Conservation (phyloP, 2,113 vertebrate species). For the Pavo muticus region DNA sequence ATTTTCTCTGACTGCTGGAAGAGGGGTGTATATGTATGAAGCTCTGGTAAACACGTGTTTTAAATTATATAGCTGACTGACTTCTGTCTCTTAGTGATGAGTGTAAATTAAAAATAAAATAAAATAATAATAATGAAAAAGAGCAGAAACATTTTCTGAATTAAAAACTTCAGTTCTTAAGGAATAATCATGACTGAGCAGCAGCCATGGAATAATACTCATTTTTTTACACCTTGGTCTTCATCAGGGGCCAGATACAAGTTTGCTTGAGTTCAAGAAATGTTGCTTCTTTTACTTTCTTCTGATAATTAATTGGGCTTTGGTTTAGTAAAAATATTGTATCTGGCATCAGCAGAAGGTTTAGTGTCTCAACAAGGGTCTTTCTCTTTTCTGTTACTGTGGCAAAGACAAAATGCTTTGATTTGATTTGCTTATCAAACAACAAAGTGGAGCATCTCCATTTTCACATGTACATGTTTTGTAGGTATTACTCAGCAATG, state of each 20-base stretch:
- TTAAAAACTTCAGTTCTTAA: neutral
- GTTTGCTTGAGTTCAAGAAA: neutral
- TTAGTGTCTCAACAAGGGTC: neutral
- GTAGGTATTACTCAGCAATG: rapidly evolving
- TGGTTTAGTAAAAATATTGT: neutral
- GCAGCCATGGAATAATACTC: neutral
- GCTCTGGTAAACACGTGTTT: neutral
- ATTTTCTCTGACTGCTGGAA: rapidly evolving
- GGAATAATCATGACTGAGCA: neutral
- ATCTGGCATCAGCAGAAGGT: neutral
- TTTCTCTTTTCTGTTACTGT: neutral
- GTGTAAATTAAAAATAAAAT: neutral
- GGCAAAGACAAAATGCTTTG: neutral
- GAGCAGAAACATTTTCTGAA: neutral
- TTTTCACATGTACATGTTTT: neutral
- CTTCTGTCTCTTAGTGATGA: constrained; percentile 4
- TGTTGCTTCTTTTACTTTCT: neutral
- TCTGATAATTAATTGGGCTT: neutral
- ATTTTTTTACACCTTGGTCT: neutral
- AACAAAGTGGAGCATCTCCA: neutral
- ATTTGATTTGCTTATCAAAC: neutral
- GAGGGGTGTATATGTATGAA: neutral
- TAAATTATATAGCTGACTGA: neutral
- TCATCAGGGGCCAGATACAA: neutral
- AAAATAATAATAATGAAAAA: no score